phyloP scores from a whole-genome alignment of 2,113 vertebrate genomes.

The Montifringilla adamsi region DNA sequence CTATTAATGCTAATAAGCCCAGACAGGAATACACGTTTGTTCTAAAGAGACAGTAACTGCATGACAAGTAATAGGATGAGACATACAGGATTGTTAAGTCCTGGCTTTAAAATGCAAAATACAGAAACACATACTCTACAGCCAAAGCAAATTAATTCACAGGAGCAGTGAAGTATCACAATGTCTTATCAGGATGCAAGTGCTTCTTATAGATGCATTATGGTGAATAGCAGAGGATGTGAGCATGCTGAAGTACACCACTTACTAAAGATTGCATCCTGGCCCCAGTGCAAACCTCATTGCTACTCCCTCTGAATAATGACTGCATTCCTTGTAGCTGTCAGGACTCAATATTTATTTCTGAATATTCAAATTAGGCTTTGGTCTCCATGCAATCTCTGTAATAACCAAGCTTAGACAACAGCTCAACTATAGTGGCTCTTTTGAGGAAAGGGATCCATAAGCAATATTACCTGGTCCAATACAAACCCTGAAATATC shows the following conservation, averaged over 20 bases:
- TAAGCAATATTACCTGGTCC: background rate
- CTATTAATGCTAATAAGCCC: conserved; percentile 44
- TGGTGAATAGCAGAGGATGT: background rate
- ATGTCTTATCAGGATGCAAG: background rate
- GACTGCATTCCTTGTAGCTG: background rate
- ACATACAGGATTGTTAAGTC: background rate
- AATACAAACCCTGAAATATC: background rate
- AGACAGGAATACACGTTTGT: conserved; percentile 38
- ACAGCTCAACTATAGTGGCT: background rate
- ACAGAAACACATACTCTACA: conserved; percentile 1
- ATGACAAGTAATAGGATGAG: conserved; percentile 44
- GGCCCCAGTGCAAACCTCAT: background rate
- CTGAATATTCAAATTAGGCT: background rate
- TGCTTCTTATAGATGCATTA: background rate
- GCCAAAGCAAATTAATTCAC: conserved; percentile 17
- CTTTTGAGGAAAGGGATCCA: background rate
- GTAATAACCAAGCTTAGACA: background rate
- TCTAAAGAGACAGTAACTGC: conserved; percentile 30
- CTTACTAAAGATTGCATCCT: background rate
- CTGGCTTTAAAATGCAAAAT: conserved; percentile 33
- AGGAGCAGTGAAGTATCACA: conserved; percentile 13
- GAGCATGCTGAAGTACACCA: background rate
- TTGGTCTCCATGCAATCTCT: background rate
- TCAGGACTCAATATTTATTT: background rate
- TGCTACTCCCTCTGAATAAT: background rate